These are phyloP conservation scores for Cyphomyrmex costatus DNA, from an alignment of 1,140 invertebrate genomes.

Conservation along the genomic window DNA sequence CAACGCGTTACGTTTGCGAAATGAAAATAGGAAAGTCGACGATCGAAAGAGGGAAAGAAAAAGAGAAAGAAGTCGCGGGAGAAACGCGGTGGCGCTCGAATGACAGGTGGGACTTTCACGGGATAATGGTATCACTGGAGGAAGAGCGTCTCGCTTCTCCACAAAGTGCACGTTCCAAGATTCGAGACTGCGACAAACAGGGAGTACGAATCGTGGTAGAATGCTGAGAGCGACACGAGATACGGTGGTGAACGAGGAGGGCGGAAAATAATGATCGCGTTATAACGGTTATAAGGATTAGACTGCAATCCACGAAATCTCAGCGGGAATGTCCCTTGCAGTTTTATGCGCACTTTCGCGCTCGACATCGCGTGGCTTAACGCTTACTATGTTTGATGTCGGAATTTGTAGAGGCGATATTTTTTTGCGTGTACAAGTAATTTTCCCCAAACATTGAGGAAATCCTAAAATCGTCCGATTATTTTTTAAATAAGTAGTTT, in stretches of 20 bases:
- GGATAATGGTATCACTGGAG: slow-evolving; percentile 68
- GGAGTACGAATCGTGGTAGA: background rate
- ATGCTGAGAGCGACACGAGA: background rate
- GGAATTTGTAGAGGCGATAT: background rate
- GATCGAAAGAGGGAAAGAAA: slow-evolving; percentile 15
- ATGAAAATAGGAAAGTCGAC: slow-evolving; percentile 8
- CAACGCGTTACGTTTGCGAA: background rate
- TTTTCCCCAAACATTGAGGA: background rate
- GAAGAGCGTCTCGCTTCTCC: slow-evolving; percentile 27
- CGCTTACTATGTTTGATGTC: slow-evolving; percentile 13
- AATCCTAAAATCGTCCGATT: too few relatives aligned
- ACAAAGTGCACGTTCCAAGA: slow-evolving; percentile 42
- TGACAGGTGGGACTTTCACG: slow-evolving; percentile 67
- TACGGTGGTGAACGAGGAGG: background rate
- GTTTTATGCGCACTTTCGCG: background rate
- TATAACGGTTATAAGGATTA: slow-evolving; percentile 40
- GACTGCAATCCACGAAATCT: slow-evolving; percentile 18
- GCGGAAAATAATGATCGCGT: slow-evolving; percentile 42
- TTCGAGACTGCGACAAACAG: slow-evolving; percentile 54
- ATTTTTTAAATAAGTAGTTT: too few relatives aligned
- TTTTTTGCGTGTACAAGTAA: background rate
- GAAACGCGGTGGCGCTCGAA: slow-evolving; percentile 38
- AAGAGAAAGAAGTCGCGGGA: background rate
- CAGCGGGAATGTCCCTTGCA: background rate
- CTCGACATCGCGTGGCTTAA: slow-evolving; percentile 16